Base-by-base conservation (phyloP, 2,888 invertebrate species). In the Amphipoea oculea region DNA sequence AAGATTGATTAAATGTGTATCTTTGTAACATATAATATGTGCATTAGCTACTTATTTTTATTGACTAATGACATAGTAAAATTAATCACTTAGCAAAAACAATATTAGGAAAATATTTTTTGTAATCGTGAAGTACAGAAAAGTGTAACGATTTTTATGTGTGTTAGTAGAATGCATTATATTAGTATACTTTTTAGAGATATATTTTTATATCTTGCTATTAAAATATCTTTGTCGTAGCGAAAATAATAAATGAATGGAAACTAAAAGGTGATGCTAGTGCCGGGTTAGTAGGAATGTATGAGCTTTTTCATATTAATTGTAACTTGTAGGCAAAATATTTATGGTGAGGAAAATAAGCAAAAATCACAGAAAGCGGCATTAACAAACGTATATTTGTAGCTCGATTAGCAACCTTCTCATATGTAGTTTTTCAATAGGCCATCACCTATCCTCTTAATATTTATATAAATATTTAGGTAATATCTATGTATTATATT, bases 31-130 rank as follows among this genome's bases (percentile, higher is more conserved):
- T 63, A 23, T 48, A 12, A 36, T 29, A 48, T 65, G 73, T 84
- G 66, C 66, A 73, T 82, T 63, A 76, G 81, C 87, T 81, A 81
- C 81, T 76, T 75, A 77, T 84, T 73, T 62, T 51, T 79, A 87
- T 76, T 74, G 54, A 73, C 60, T 84, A 70, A 73, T 79, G 29
- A 60, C 60, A 66, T 80, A 73, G 69, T 73, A 60, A 82, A 82
- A 65, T 84, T 69, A 84, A 78, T 69, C 11, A 48, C 2, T 68
- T 82, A 84, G 57, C 36, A 14, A 42, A 82, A 54, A 23, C 40
- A 82, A 51, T 17, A 42, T 62, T 83, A 85, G 81, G 1, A 68
- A 81, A 83, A 75, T 75, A 40, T 73, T 71, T 48, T 67, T 57
- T 62, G 17, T 60, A 63, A 78, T 17, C 42, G 20, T 51, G 40